Percentiles rank a stretch among this genome's conserved stretches.
phyloP scores from a whole-genome alignment of 2,797 vertebrate genomes.

The Scolopax rusticola region DNA sequence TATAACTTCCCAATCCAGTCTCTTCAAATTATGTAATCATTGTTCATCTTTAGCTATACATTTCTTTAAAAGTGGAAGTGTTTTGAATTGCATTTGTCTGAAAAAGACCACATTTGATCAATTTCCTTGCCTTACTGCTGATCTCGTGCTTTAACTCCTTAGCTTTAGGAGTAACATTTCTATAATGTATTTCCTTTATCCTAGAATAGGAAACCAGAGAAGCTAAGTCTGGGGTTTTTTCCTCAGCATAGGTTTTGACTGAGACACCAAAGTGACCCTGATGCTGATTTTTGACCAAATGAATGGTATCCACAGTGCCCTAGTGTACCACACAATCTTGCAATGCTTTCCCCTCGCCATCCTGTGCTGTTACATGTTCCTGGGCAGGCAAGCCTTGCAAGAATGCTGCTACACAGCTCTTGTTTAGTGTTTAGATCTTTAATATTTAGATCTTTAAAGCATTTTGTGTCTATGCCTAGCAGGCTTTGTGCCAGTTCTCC shows the following conservation, averaged over 20 bases:
- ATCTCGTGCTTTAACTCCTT: neutral
- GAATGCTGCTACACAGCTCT: slow-evolving; percentile 57
- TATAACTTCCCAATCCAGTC: neutral
- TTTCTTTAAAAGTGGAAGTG: neutral
- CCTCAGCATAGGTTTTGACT: neutral
- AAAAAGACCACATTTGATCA: neutral
- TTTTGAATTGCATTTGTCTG: neutral
- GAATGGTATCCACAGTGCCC: neutral
- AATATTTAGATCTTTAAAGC: slow-evolving; percentile 73
- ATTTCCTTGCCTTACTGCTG: neutral
- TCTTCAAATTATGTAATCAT: neutral
- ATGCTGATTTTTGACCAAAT: neutral
- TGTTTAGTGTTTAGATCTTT: slow-evolving; percentile 72
- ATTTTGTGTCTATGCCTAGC: slow-evolving; percentile 64
- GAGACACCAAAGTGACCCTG: neutral
- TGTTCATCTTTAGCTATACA: neutral
- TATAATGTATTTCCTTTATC: neutral
- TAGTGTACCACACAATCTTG: neutral
- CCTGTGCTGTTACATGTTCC: neutral
- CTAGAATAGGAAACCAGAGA: neutral
- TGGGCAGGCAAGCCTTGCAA: neutral
- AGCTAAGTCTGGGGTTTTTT: neutral
- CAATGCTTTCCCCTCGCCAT: neutral
- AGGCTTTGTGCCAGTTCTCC: slow-evolving; percentile 56
- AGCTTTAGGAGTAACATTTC: neutral